A percentile compares a stretch with the other conserved stretches of the same genome.
Conservation (phyloP, 1,140 invertebrate genomes). For the Mactra quadrangularis region DNA sequence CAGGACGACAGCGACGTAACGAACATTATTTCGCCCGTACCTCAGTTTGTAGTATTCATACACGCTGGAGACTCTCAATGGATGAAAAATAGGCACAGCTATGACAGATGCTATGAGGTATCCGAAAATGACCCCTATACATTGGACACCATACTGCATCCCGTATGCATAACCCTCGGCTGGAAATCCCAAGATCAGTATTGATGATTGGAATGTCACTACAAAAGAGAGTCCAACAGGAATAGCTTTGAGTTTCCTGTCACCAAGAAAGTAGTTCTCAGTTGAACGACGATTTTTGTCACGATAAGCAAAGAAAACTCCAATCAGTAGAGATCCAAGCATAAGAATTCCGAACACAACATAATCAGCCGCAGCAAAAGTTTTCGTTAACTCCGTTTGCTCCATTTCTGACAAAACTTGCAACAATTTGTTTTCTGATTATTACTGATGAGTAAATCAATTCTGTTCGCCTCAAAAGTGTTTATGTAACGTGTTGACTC, state of each 20-base stretch:
- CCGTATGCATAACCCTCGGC: constrained; percentile 63
- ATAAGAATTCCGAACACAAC: constrained; percentile 61
- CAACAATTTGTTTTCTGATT: no score
- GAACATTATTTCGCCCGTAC: constrained; percentile 34
- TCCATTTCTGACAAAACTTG: no score
- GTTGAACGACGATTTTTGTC: constrained; percentile 93
- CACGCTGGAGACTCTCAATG: constrained; percentile 58
- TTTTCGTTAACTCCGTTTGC: no score
- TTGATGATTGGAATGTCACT: constrained; percentile 65
- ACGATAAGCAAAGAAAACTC: constrained; percentile 91
- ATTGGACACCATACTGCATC: constrained; percentile 26
- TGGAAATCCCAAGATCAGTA: constrained; percentile 64
- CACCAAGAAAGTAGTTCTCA: constrained; percentile 90
- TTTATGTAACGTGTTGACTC: no score
- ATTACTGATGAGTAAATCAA: no score
- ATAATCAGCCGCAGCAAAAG: constrained; percentile 55
- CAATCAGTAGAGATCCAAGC: constrained; percentile 86
- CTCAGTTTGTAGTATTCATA: constrained; percentile 52
- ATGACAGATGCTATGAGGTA: constrained; percentile 44
- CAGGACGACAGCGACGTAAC: constrained; percentile 3
- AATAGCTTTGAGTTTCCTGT: constrained; percentile 76
- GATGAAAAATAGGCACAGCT: constrained; percentile 61
- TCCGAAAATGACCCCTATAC: constrained; percentile 44
- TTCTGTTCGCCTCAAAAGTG: no score
- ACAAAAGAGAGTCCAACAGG: constrained; percentile 62